Conservation (phyloP, 2,888 invertebrate species). For the Harpagoxenus sublaevis region DNA sequence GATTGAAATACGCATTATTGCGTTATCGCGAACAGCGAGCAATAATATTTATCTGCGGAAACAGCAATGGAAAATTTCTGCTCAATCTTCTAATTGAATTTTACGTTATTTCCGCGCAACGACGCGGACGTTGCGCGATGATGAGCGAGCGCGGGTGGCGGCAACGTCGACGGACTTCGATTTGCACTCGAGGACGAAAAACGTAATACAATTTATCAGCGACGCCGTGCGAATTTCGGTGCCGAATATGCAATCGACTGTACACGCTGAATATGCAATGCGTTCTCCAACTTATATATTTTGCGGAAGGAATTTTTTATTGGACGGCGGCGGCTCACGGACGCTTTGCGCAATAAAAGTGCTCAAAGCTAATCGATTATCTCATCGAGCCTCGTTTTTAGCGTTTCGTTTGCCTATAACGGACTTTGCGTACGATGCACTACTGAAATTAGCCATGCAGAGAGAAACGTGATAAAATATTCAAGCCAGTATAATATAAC, state of each 20-base stretch:
- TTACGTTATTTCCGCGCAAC: neutral
- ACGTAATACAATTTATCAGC: conserved; percentile 54
- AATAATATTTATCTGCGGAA: conserved; percentile 6
- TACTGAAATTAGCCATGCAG: conserved; percentile 32
- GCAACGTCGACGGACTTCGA: neutral
- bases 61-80: conserved; percentile 1
- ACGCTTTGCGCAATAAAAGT: conserved; percentile 48
- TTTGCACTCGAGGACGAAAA: conserved; percentile 45
- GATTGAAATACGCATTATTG: conserved; percentile 1
- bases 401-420: conserved; percentile 15
- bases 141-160: conserved; percentile 15
- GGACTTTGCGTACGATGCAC: conserved; percentile 18
- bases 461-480: conserved; percentile 41
- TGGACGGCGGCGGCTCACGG: neutral
- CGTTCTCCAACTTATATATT: conserved; percentile 58
- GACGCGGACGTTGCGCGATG: neutral
- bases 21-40: neutral
- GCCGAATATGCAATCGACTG: conserved; percentile 60
- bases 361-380: conserved; percentile 52
- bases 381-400: conserved; percentile 39
- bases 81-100: conserved; percentile 30
- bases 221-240: conserved; percentile 56
- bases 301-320: conserved; percentile 51
- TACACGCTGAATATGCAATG: conserved; percentile 57
- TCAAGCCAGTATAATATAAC: conserved; percentile 13